These are phyloP conservation scores for Lasioglossum calceatum DNA, from an alignment of 2,888 invertebrate genomes.

Conservation along the genomic window DNA sequence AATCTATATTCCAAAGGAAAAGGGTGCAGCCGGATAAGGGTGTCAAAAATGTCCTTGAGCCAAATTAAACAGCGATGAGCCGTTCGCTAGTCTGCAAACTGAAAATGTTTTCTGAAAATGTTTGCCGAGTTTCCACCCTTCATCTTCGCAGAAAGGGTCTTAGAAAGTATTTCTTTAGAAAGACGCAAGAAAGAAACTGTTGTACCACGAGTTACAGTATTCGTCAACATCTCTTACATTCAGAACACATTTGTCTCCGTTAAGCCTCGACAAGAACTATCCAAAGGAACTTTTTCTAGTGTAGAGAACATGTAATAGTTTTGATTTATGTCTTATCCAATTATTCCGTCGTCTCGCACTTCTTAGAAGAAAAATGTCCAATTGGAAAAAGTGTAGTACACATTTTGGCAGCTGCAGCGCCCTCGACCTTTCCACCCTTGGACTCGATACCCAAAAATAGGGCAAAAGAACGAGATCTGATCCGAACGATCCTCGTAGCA, in stretches of 20 bases:
- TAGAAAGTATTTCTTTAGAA: too few relatives aligned
- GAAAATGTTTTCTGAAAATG: background rate
- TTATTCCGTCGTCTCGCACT: background rate
- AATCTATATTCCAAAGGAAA: constrained; percentile 8
- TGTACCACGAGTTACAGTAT: background rate
- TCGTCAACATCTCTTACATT: background rate
- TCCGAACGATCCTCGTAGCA: background rate
- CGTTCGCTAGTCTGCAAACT: background rate
- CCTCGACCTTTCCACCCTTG: background rate
- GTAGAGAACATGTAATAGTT: too few relatives aligned
- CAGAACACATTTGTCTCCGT: too few relatives aligned
- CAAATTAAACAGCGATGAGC: background rate
- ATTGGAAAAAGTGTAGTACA: background rate
- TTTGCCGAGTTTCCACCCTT: background rate
- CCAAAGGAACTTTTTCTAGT: too few relatives aligned
- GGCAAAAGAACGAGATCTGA: background rate
- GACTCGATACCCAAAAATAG: background rate
- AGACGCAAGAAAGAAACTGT: too few relatives aligned
- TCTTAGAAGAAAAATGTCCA: background rate
- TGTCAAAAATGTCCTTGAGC: background rate
- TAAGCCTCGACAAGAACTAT: too few relatives aligned
- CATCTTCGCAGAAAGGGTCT: background rate
- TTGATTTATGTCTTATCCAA: too few relatives aligned
- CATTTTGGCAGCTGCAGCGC: background rate
- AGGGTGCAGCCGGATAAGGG: background rate